Evolutionary conservation across 2,888 invertebrate genomes (phyloP).

Genomic region (Malacosoma neustria): DNA sequence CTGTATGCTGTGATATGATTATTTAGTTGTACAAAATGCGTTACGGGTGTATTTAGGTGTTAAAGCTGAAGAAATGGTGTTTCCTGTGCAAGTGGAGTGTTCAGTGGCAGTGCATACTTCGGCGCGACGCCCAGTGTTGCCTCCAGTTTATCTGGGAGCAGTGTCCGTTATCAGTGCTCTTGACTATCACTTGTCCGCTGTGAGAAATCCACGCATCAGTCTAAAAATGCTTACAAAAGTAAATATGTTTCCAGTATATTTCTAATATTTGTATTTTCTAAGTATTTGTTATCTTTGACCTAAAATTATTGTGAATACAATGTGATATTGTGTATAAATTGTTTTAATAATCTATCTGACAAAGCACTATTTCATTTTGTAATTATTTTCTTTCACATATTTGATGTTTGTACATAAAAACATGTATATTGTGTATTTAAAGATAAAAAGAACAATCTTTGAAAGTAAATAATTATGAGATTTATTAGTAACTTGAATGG

Average conservation of each 20-base stretch:
- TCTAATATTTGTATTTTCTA: slow-evolving; percentile 35
- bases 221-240: slow-evolving; percentile 27
- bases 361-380: no score
- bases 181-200: background rate
- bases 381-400: no score
- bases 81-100: slow-evolving; percentile 53
- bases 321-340: no score
- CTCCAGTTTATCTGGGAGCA: slow-evolving; percentile 1
- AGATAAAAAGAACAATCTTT: no score
- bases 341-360: no score
- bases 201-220: background rate
- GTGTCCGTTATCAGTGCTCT: background rate
- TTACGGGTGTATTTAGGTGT: slow-evolving; percentile 64
- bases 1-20: slow-evolving; percentile 59
- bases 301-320: slow-evolving; percentile 18
- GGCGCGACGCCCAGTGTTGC: slow-evolving; percentile 43
- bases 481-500: no score
- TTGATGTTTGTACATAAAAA: no score
- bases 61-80: slow-evolving; percentile 48
- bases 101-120: slow-evolving; percentile 40
- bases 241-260: slow-evolving; percentile 59
- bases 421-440: no score
- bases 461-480: no score
- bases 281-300: slow-evolving; percentile 26
- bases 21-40: slow-evolving; percentile 55